Conservation (phyloP, 92 coral and sea anemone genomes). For the Palythoa grandis region DNA sequence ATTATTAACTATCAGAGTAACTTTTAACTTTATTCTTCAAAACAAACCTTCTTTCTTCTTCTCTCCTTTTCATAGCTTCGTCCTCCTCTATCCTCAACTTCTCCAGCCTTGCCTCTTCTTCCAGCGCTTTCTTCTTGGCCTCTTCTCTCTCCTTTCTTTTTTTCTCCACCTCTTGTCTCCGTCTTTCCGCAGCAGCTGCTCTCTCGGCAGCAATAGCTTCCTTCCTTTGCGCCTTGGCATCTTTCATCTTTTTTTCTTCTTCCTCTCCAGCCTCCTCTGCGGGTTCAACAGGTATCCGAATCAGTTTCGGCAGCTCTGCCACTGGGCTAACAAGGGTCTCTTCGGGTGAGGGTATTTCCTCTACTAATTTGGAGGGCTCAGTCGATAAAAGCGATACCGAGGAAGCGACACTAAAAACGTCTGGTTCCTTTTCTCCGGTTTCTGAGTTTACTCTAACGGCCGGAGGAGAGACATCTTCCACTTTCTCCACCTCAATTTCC, state of each 20-base stretch:
- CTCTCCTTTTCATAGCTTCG: slow-evolving; percentile 91
- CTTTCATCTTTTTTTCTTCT: slow-evolving; percentile 68
- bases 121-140: slow-evolving; percentile 80
- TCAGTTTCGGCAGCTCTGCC: slow-evolving; percentile 66
- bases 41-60: slow-evolving; percentile 83
- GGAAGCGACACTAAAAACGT: slow-evolving; percentile 45
- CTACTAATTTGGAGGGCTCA: slow-evolving; percentile 60
- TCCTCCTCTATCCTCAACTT: slow-evolving; percentile 77
- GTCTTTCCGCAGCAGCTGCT: slow-evolving; percentile 97
- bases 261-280: slow-evolving; percentile 43
- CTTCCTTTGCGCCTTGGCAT: slow-evolving; percentile 82
- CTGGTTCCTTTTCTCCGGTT: slow-evolving; percentile 81
- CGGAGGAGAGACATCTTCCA: slow-evolving; percentile 49
- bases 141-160: slow-evolving; percentile 96
- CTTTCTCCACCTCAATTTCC: slow-evolving; percentile 17
- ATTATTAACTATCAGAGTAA: too few species aligned
- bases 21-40: not conserved
- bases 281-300: slow-evolving; percentile 59
- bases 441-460: slow-evolving; percentile 85
- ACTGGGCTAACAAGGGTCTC: slow-evolving; percentile 33
- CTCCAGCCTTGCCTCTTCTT: slow-evolving; percentile 91
- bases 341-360: slow-evolving; percentile 46
- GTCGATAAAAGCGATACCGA: slow-evolving; percentile 51
- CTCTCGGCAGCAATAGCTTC: slow-evolving; percentile 92
- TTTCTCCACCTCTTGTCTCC: slow-evolving; percentile 94